A percentile compares a stretch with the other conserved stretches of the same genome.
Evolutionary conservation across 1,140 invertebrate genomes (phyloP).

Genomic region (Philopotamus ludificatus): DNA sequence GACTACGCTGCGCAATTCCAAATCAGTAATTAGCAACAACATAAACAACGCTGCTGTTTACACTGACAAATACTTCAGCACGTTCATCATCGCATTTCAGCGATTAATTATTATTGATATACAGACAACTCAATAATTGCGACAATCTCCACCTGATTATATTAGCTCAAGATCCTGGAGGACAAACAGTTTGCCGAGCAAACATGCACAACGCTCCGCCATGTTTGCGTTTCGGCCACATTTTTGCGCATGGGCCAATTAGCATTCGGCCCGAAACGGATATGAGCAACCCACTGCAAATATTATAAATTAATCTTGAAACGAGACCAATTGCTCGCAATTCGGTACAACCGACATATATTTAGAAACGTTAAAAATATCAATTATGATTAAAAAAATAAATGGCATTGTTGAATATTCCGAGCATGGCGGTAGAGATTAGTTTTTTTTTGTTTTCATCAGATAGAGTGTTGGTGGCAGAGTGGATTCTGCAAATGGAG

Average conservation of each 20-base stretch:
- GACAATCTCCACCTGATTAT: conserved; percentile 11
- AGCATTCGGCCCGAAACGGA: not conserved
- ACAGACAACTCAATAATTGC: not conserved
- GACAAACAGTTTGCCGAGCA: not conserved
- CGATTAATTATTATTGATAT: not conserved
- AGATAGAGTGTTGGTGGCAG: not conserved
- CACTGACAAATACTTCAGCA: too few relatives aligned
- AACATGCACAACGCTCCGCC: not conserved
- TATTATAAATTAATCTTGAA: conserved; percentile 14
- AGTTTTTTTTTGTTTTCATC: not conserved
- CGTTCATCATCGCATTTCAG: not conserved
- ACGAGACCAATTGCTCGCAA: too few relatives aligned
- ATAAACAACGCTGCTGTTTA: too few relatives aligned
- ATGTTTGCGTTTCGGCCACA: not conserved
- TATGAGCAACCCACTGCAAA: conserved; percentile 14
- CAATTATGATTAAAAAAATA: not conserved
- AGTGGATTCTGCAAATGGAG: not conserved
- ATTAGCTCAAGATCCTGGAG: not conserved
- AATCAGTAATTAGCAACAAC: too few relatives aligned
- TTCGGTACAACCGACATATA: too few relatives aligned
- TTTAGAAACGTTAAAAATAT: not conserved
- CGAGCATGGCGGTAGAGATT: not conserved
- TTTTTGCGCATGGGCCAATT: not conserved
- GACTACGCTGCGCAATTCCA: too few relatives aligned
- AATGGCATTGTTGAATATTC: too few relatives aligned